Base-by-base conservation (phyloP, 2,888 invertebrate genomes). In the Cyaniris semiargus region DNA sequence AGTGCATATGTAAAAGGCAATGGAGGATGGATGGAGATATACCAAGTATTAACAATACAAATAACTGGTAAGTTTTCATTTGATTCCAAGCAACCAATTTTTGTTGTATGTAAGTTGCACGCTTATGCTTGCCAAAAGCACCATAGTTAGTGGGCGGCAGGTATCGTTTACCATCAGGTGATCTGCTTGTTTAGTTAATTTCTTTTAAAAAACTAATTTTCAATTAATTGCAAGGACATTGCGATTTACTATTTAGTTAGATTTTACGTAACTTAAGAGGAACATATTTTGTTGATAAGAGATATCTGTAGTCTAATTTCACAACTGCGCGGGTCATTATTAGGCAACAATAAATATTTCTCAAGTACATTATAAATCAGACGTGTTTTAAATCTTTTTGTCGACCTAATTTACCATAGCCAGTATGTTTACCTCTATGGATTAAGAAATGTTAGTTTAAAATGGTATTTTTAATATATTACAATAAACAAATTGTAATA, bases 31-130 rank as follows among this genome's bases (percentile, higher is more conserved):
- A 81, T 85, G 1, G 93, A 93, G 79, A 44, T 88, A 76, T 92
- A 87, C 79, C 89, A 91, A 86, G 87, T 90, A 75, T 88, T 93
- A 6, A 86, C 84, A n/a, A 79, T 93, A 77, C 82, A 84, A 78
- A 90, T 93, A 79, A 82, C 81, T 78, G 89, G 93, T 92, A 82
- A 85, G 85, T 77, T 71, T 10, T 44, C 18, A 71, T 72, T 75
- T 8, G 71, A 76, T 34, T 70, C 70, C 21, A 34, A n/a, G n/a
- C n/a, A n/a, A n/a, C n/a, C n/a, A n/a, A n/a, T n/a, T n/a, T n/a
- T n/a, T n/a, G n/a, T n/a, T n/a, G n/a, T n/a, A n/a, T n/a, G n/a
- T n/a, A n/a, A n/a, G n/a, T n/a, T n/a, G n/a, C n/a, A n/a, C n/a
- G n/a, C n/a, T n/a, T n/a, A n/a, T n/a, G n/a, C n/a, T n/a, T n/a